Percentiles rank a stretch among this genome's conserved stretches.
Conservation (phyloP, 1,140 invertebrate species). For the Grapholita molesta region DNA sequence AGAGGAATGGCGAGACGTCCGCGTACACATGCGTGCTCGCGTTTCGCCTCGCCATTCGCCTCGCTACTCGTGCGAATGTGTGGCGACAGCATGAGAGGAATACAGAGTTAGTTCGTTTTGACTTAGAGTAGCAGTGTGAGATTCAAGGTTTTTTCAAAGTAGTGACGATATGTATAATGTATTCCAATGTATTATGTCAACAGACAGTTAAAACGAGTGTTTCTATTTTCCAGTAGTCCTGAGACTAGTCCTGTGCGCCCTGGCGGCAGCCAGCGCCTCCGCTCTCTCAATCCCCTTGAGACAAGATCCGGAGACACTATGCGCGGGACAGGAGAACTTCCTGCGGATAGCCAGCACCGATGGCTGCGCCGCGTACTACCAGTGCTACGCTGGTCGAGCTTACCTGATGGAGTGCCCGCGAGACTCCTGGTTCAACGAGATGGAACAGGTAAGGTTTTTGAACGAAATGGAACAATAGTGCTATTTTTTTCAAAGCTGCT, state of each 20-base stretch:
- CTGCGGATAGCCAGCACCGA: slow-evolving; percentile 57
- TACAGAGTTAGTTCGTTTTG: too few relatives aligned
- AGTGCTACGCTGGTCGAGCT: slow-evolving; percentile 60
- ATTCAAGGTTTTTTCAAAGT: too few relatives aligned
- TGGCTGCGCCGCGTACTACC: slow-evolving; percentile 61
- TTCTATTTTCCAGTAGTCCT: slow-evolving; percentile 34
- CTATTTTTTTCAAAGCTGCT: slow-evolving; percentile 36
- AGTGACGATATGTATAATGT: too few relatives aligned
- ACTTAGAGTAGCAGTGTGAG: too few relatives aligned
- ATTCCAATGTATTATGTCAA: not conserved
- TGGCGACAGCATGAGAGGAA: too few relatives aligned
- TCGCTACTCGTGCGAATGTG: too few relatives aligned
- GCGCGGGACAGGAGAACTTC: slow-evolving; percentile 66
- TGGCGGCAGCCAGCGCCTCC: slow-evolving; percentile 51
- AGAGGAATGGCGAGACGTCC: too few relatives aligned
- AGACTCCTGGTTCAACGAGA: slow-evolving; percentile 68
- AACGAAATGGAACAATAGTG: slow-evolving; percentile 64
- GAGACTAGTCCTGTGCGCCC: slow-evolving; percentile 42
- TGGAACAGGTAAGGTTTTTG: slow-evolving; percentile 64
- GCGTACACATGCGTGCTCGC: too few relatives aligned
- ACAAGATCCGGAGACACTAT: slow-evolving; percentile 72
- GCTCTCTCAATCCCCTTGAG: slow-evolving; percentile 62
- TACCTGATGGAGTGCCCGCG: slow-evolving; percentile 64
- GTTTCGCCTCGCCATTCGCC: too few relatives aligned
- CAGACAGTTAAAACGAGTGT: not conserved